These are phyloP conservation scores for Salvelinus namaycush DNA, from an alignment of 2,113 vertebrate species.

Conservation along the genomic window DNA sequence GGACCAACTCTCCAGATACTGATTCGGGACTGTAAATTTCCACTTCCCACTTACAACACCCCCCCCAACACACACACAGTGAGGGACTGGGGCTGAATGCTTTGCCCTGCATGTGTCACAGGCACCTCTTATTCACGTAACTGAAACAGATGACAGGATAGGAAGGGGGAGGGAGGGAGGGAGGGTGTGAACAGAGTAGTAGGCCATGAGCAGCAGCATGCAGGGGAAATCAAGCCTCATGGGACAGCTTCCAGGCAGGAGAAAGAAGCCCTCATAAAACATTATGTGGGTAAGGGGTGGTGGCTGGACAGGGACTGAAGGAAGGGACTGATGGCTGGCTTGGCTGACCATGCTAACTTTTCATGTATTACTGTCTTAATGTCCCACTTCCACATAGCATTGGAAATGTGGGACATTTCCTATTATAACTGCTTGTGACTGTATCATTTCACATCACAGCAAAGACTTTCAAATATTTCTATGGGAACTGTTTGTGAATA, in stretches of 20 bases:
- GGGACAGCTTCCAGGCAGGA: neutral
- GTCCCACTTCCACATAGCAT: neutral
- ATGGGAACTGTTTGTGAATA: conserved; percentile 27
- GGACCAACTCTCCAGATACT: conserved; percentile 60
- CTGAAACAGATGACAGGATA: conserved; percentile 45
- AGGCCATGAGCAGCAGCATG: neutral
- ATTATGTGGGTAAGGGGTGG: conserved; percentile 23
- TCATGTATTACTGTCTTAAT: neutral
- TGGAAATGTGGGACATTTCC: neutral
- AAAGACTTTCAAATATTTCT: conserved; percentile 22
- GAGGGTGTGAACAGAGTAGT: neutral
- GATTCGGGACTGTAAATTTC: conserved; percentile 75
- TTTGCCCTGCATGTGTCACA: conserved; percentile 26
- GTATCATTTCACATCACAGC: conserved; percentile 5
- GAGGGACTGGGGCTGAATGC: conserved; percentile 20
- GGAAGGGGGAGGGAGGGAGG: conserved; percentile 1
- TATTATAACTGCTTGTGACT: conserved; percentile 8
- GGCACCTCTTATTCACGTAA: conserved; percentile 50
- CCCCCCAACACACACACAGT: conserved; percentile 15
- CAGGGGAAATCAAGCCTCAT: neutral
- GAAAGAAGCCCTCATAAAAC: conserved; percentile 18
- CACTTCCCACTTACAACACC: conserved; percentile 51
- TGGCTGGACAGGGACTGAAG: conserved; percentile 6
- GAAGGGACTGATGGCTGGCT: neutral
- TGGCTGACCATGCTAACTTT: neutral